Base-by-base conservation (phyloP, 1,140 invertebrate genomes). In the Agrypnia vestita region DNA sequence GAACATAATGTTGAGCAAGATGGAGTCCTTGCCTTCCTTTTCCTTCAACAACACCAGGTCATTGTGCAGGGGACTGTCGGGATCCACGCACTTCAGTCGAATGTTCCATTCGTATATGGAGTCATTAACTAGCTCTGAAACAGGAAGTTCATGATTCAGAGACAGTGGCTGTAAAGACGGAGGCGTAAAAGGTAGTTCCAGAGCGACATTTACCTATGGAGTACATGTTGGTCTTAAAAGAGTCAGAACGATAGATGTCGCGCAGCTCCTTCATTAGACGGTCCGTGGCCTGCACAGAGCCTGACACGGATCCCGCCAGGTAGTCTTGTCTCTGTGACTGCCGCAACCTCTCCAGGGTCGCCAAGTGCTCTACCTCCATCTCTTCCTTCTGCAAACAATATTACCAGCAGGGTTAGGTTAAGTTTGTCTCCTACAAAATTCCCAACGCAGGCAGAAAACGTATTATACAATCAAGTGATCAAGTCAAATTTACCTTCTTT, bases 51-150 rank as follows among this genome's bases (percentile, higher is more conserved):
- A 91, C 82, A 95, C 90, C 85, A 99, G 92, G 90, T 99, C 98
- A 87, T 95, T 95, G 88, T 98, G 96, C 44, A 99, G 91, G 0
- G 96, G 95, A 87, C 98, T 99, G 90, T 99, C 99, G 1, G 97
- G 96, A 91, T 99, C 99, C 19, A 99, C 98, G 75, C 95, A 96
- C 89, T 95, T 97, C 85, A 99, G 92, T 84, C 96, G 94, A 80
- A 99, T 96, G 90, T 99, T 98, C 99, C 99, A 99, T 89, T 99
- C 98, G 88, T 99, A 99, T 46, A 99, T 92, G 85, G 97, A 98
- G 89, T 99, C 98, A 88, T 98, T 98, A 76, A 99, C 96, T 88
- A 99, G 92, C 88, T 99, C 98, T 90, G 86, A 51, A 80, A 69
- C 12, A 76, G 46, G 10, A 46, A 81, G 19, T 73, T 35, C 25